Evolutionary conservation across 2,888 invertebrate species (phyloP).

Genomic region (Polymixis flavicincta): DNA sequence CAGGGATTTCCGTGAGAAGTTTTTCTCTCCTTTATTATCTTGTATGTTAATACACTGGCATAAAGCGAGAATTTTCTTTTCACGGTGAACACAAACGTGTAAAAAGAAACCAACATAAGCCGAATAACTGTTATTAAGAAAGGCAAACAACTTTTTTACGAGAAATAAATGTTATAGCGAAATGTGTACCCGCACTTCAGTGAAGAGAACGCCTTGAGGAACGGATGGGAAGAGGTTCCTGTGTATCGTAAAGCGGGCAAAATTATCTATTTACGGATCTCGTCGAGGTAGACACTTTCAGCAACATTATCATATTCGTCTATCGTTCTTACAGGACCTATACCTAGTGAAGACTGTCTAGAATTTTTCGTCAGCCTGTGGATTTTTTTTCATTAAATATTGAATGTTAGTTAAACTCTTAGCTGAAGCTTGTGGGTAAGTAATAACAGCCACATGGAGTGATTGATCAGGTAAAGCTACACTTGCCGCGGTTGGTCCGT

Average conservation of each 20-base stretch:
- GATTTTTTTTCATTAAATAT: neutral
- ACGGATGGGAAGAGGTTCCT: conserved; percentile 51
- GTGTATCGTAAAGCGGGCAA: conserved; percentile 61
- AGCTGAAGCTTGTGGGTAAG: too few species aligned
- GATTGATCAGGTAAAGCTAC: too few species aligned
- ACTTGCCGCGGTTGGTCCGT: too few species aligned
- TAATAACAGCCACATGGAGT: too few species aligned
- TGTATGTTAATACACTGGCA: conserved; percentile 61
- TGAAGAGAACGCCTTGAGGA: conserved; percentile 53
- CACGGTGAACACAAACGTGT: conserved; percentile 59
- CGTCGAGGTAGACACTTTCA: conserved; percentile 44
- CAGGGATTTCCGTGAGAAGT: conserved; percentile 35
- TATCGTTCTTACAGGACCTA: neutral
- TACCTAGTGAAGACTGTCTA: neutral
- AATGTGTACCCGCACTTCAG: conserved; percentile 54
- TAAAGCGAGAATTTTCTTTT: conserved; percentile 62
- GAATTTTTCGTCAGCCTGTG: neutral
- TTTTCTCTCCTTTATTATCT: conserved; percentile 55
- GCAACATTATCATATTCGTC: conserved; percentile 44
- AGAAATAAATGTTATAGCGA: conserved; percentile 66
- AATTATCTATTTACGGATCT: conserved; percentile 64
- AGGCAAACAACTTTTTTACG: conserved; percentile 67
- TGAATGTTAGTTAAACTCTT: neutral
- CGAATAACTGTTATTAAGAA: conserved; percentile 65
- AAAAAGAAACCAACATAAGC: conserved; percentile 65